Evolutionary conservation across 23 tunicate genomes (phyloP).

Genomic region (Ciona savignyi): DNA sequence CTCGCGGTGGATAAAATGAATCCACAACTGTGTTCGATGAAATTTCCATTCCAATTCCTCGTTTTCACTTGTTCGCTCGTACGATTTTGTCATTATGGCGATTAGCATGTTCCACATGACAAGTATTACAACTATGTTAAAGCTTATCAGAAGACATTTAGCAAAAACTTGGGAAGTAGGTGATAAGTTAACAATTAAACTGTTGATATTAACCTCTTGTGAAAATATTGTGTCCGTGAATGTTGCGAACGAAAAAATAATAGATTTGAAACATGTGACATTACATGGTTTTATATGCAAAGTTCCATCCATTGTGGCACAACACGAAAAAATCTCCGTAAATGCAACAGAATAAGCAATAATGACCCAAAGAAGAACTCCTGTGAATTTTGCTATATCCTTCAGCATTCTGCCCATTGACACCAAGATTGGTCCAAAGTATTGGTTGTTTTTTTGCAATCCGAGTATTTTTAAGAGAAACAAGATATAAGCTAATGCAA

Average conservation of each 20-base stretch:
- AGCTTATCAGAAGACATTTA: constrained; percentile 1
- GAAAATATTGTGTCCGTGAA: background rate
- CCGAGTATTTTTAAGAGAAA: background rate
- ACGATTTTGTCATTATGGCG: constrained; percentile 37
- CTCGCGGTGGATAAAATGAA: constrained; percentile 39
- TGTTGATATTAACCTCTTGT: background rate
- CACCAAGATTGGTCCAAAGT: background rate
- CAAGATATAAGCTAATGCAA: background rate
- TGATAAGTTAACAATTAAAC: too few relatives aligned
- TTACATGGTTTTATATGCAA: background rate
- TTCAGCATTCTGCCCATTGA: background rate
- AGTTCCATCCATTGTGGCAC: background rate
- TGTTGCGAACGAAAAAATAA: too few relatives aligned
- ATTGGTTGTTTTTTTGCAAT: background rate
- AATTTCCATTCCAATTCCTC: constrained; percentile 45
- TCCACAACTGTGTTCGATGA: constrained; percentile 48
- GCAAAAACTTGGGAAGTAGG: background rate
- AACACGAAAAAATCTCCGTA: background rate
- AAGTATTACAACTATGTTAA: constrained; percentile 37
- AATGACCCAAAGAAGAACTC: background rate
- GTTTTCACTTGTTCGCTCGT: constrained; percentile 33
- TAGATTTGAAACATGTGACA: too few relatives aligned
- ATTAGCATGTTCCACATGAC: constrained; percentile 51
- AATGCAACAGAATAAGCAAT: background rate
- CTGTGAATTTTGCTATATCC: background rate